Evolutionary conservation across 2,113 vertebrate species (phyloP).

Genomic region (Sigmodon hispidus): DNA sequence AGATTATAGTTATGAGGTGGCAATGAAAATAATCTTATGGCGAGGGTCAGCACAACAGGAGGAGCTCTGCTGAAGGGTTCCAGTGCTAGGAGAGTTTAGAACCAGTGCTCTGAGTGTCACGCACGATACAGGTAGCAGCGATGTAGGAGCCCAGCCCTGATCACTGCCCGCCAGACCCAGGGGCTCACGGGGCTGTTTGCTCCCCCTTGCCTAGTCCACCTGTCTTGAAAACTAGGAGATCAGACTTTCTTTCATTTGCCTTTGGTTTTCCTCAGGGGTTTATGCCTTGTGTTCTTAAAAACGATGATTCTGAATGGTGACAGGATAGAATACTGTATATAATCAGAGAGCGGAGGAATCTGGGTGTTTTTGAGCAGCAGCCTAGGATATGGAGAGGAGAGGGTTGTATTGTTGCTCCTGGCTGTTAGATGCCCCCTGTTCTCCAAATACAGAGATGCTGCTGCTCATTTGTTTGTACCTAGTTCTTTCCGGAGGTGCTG

Average conservation of each 20-base stretch:
- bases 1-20: not conserved
- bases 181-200: not conserved
- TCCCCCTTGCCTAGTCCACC: not conserved
- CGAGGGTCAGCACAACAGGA: not conserved
- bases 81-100: not conserved
- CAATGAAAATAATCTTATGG: not conserved
- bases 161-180: not conserved
- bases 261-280: not conserved
- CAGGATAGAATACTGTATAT: not conserved
- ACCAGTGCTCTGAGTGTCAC: not conserved
- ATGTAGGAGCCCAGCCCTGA: not conserved
- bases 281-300: conserved; percentile 15
- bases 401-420: not conserved
- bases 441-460: not conserved
- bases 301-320: not conserved
- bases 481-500: not conserved
- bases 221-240: not conserved
- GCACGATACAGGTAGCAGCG: not conserved
- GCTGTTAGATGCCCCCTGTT: not conserved
- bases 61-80: not conserved
- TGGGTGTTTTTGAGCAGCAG: not conserved
- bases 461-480: not conserved
- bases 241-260: not conserved
- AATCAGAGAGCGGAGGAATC: not conserved
- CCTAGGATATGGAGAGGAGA: not conserved